These are phyloP conservation scores for Synaphobranchus kaupii DNA, from an alignment of 2,797 vertebrate species.

Conservation along the genomic window DNA sequence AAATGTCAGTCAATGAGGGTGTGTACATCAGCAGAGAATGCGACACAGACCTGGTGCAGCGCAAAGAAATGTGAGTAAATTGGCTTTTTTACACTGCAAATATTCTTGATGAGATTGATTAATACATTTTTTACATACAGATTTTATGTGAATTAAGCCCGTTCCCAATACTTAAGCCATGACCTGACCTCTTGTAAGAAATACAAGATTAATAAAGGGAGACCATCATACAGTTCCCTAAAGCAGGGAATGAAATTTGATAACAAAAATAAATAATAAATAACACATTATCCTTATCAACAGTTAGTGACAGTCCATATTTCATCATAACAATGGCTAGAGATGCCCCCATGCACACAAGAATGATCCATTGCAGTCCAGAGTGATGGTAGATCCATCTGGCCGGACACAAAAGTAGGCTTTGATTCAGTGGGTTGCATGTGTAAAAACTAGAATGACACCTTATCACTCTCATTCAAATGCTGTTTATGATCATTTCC, in stretches of 20 bases:
- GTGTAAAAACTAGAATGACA: background rate
- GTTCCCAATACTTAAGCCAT: background rate
- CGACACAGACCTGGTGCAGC: background rate
- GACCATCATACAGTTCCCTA: background rate
- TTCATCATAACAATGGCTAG: background rate
- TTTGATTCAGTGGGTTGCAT: no score
- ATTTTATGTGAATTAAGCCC: no score
- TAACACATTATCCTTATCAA: conserved; percentile 8
- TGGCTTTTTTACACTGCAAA: no score
- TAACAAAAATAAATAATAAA: conserved; percentile 26
- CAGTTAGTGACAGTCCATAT: conserved; percentile 6
- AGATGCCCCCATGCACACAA: background rate
- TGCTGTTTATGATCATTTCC: background rate
- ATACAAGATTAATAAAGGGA: background rate
- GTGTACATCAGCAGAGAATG: background rate
- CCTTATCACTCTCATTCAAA: background rate
- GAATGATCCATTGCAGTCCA: background rate
- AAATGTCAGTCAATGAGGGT: background rate
- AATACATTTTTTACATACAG: background rate
- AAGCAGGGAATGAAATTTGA: conserved; percentile 15
- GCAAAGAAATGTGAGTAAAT: background rate
- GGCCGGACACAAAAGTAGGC: no score
- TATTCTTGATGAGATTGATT: background rate
- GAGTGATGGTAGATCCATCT: background rate
- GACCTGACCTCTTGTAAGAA: background rate